These are phyloP conservation scores for Bicyclus anynana DNA, from an alignment of 1,140 invertebrate genomes.

Conservation along the genomic window DNA sequence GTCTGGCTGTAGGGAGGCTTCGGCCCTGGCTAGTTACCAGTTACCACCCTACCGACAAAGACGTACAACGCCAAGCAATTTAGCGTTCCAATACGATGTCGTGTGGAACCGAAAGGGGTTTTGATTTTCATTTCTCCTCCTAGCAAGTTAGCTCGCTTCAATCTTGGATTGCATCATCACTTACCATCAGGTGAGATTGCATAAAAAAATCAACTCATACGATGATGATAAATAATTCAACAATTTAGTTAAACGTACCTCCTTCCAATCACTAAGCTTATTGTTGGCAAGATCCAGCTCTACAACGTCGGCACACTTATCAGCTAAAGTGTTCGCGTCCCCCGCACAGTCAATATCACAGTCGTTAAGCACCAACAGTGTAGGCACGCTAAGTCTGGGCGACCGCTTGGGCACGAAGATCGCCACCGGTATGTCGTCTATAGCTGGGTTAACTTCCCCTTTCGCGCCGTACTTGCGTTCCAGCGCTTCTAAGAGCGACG, in stretches of 20 bases:
- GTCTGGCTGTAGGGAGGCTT: too few relatives aligned
- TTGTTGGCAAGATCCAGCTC: conserved; percentile 95
- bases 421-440: conserved; percentile 82
- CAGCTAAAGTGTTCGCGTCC: conserved; percentile 85
- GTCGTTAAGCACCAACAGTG: conserved; percentile 91
- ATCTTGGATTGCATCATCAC: too few relatives aligned
- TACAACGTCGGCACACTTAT: conserved; percentile 90
- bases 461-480: conserved; percentile 88
- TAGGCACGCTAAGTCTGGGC: conserved; percentile 86
- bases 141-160: too few relatives aligned
- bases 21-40: too few relatives aligned
- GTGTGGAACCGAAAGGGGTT: too few relatives aligned
- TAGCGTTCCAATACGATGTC: too few relatives aligned
- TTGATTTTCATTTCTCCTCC: too few relatives aligned
- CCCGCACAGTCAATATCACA: conserved; percentile 92
- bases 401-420: conserved; percentile 91
- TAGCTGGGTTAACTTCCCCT: conserved; percentile 77
- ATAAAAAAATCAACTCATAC: too few relatives aligned
- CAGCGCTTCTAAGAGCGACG: conserved; percentile 89
- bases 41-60: too few relatives aligned
- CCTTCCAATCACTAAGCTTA: conserved; percentile 89
- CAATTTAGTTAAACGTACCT: conserved; percentile 76
- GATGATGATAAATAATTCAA: too few relatives aligned
- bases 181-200: too few relatives aligned
- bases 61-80: too few relatives aligned